phyloP scores from a whole-genome alignment of 1,140 invertebrate species.

The Parasteatoda tepidariorum region DNA sequence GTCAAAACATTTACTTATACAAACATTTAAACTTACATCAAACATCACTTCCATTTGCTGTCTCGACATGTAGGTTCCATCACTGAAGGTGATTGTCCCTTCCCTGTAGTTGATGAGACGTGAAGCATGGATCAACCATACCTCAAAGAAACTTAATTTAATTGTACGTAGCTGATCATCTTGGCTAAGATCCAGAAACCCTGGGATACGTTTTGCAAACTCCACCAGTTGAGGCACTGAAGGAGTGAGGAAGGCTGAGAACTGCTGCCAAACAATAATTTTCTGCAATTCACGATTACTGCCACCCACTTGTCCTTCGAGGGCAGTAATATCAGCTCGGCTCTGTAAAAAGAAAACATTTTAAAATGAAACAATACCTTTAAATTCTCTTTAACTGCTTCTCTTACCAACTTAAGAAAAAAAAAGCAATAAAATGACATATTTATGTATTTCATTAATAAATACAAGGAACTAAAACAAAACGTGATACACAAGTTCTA shows the following conservation, averaged over 20 bases:
- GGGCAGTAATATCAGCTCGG: slow-evolving; percentile 63
- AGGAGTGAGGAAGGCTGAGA: slow-evolving; percentile 72
- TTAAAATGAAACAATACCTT: slow-evolving; percentile 35
- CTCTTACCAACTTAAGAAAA: too few relatives aligned
- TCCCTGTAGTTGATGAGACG: slow-evolving; percentile 80
- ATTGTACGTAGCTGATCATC: slow-evolving; percentile 93
- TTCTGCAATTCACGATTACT: slow-evolving; percentile 66
- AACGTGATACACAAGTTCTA: too few relatives aligned
- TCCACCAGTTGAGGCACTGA: slow-evolving; percentile 91
- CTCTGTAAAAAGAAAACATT: slow-evolving; percentile 63
- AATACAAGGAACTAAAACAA: too few relatives aligned
- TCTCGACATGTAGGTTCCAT: slow-evolving; percentile 85
- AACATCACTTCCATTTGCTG: slow-evolving; percentile 91
- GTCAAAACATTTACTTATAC: too few relatives aligned
- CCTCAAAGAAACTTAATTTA: slow-evolving; percentile 95
- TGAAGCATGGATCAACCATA: slow-evolving; percentile 87
- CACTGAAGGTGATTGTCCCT: slow-evolving; percentile 83
- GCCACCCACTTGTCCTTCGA: slow-evolving; percentile 59
- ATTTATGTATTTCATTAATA: too few relatives aligned
- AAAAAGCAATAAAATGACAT: too few relatives aligned
- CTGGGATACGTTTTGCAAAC: slow-evolving; percentile 90
- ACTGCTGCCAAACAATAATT: slow-evolving; percentile 67
- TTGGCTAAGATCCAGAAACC: slow-evolving; percentile 85
- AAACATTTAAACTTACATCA: slow-evolving; percentile 78
- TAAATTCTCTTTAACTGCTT: background rate